These are phyloP conservation scores for Lacerta bilineata DNA, from an alignment of 2,797 vertebrate genomes.

Conservation along the genomic window DNA sequence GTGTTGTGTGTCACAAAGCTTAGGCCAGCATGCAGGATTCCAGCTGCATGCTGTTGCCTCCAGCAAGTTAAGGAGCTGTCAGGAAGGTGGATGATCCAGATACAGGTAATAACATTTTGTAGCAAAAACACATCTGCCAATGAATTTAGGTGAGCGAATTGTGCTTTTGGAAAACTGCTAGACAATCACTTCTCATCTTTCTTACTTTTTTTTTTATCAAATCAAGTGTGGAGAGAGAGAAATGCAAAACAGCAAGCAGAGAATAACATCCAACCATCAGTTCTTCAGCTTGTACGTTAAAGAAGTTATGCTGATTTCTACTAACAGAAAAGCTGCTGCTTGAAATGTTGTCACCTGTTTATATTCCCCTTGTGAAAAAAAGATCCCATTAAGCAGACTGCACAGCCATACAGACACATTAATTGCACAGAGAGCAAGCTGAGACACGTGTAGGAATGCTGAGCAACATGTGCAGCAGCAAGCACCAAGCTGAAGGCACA, in stretches of 20 bases:
- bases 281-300: background rate
- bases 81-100: background rate
- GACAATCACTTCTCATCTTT: background rate
- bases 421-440: background rate
- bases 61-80: background rate
- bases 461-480: background rate
- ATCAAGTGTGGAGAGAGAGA: background rate
- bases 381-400: background rate
- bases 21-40: background rate
- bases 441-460: constrained; percentile 6
- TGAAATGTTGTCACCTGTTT: background rate
- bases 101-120: background rate
- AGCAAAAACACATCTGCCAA: background rate
- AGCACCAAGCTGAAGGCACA: background rate
- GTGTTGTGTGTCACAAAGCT: background rate
- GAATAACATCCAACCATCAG: background rate
- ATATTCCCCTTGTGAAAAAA: background rate
- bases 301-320: background rate
- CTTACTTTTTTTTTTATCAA: background rate
- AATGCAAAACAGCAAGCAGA: background rate
- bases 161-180: background rate
- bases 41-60: background rate
- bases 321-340: background rate
- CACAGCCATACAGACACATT: background rate
- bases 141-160: background rate